Conservation (phyloP, 2,113 vertebrate species). For the Apeltes quadracus region DNA sequence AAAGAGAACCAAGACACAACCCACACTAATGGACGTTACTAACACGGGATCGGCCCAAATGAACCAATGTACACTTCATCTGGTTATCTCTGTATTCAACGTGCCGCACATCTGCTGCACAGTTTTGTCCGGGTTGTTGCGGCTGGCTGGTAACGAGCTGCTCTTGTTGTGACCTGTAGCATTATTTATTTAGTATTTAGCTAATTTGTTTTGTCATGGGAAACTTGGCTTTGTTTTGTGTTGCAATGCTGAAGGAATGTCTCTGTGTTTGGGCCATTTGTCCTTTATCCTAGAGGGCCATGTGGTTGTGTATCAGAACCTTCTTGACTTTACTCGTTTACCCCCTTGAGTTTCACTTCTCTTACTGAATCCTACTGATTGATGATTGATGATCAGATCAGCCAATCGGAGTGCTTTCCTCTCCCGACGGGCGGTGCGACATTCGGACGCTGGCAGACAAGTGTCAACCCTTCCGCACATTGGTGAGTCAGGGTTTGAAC, state of each 20-base stretch:
- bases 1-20: not conserved
- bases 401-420: not conserved
- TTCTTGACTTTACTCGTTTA: not conserved
- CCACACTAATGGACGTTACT: not conserved
- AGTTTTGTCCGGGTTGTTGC: slow-evolving; percentile 4
- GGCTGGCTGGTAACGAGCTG: not conserved
- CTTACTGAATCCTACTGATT: not conserved
- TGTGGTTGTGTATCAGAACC: not conserved
- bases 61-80: not conserved
- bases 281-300: not conserved
- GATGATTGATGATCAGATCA: too few relatives aligned
- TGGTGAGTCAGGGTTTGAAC: not conserved
- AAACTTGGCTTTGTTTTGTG: slow-evolving; percentile 2
- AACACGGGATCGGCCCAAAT: not conserved
- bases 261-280: not conserved
- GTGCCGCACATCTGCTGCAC: slow-evolving; percentile 5
- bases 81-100: not conserved
- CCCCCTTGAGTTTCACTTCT: not conserved
- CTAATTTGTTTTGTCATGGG: slow-evolving; percentile 2
- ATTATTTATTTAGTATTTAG: slow-evolving; percentile 2
- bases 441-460: not conserved
- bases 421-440: not conserved
- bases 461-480: not conserved
- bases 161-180: slow-evolving; percentile 12
- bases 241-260: slow-evolving; percentile 5